Percentiles rank a stretch among this genome's conserved stretches.
phyloP scores from a whole-genome alignment of 2,888 invertebrate species.

The Gandaritis pyraliata region DNA sequence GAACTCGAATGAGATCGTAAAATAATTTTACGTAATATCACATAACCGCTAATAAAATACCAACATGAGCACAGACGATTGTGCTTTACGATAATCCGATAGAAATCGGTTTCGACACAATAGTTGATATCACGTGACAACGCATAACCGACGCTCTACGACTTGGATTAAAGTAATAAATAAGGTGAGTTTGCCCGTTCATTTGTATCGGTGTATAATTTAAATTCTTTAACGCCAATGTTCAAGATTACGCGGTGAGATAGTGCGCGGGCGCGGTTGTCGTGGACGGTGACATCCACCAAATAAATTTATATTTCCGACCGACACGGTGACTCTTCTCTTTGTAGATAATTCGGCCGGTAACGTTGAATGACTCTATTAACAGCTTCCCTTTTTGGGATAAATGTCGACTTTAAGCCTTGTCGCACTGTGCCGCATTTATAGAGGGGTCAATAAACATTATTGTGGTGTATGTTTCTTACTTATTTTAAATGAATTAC shows the following conservation, averaged over 20 bases:
- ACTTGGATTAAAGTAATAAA: conserved; percentile 83
- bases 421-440: conserved; percentile 63
- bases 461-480: conserved; percentile 2
- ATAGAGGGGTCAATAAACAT: conserved; percentile 50
- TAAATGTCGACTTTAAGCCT: conserved; percentile 77
- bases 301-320: conserved; percentile 85
- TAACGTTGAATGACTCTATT: conserved; percentile 84
- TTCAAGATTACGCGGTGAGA: conserved; percentile 81
- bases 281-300: conserved; percentile 70
- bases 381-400: conserved; percentile 84
- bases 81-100: conserved; percentile 48
- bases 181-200: conserved; percentile 79
- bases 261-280: conserved; percentile 80
- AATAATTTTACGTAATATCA: conserved; percentile 32
- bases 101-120: conserved; percentile 55
- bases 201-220: conserved; percentile 84
- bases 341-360: conserved; percentile 84
- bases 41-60: conserved; percentile 31
- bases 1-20: conserved; percentile 40
- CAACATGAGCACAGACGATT: conserved; percentile 32
- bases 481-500: neutral
- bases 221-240: conserved; percentile 85
- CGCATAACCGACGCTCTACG: conserved; percentile 78
- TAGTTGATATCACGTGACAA: conserved; percentile 72
- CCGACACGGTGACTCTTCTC: conserved; percentile 77